Base-by-base conservation (phyloP, 1,140 invertebrate genomes). In the Philopotamus ludificatus region DNA sequence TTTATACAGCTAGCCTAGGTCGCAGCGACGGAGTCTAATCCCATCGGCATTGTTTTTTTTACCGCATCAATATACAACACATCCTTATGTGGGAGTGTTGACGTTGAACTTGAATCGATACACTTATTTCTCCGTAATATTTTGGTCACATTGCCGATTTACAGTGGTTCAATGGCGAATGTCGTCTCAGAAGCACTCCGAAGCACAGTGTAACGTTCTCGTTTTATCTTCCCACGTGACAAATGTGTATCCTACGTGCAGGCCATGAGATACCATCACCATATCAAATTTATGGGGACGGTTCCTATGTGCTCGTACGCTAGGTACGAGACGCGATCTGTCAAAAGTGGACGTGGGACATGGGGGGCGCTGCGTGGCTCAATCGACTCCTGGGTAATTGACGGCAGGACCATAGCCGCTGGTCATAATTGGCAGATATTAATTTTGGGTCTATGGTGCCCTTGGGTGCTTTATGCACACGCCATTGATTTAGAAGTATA, bases 191-290 rank as follows among this genome's bases (percentile, higher is more conserved):
- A 47, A 16, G 8, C 44, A 47, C 44, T 47, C 44, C 18, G 18
- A n/a, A n/a, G n/a, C n/a, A 47, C 44, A 7, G 44, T 20, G 18
- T 47, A 47, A 15, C 18, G 44, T 47, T 16, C 44, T 16, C 8
- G 8, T 47, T 47, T 47, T 47, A 47, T 47, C 44, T 47, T 16
- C 18, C 18, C 44, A 7, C 44, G 18, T 47, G 44, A 47, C 18
- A 47, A 47, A 47, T 47, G 18, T 47, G 44, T 47, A 16, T 47
- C 18, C 44, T 47, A 47, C 44, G 44, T 47, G 44, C 15, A 16
- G 3, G 10, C 8, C 18, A 16, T 4, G 7, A 9, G 44, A 47
- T 47, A 47, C 15, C 8, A 47, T 47, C 44, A 9, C 44, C 18
- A 47, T 47, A 47, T 9, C 10, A 47, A 47, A 15, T 9, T 47